Evolutionary conservation across 2,797 vertebrate species (phyloP).

Genomic region (Sebastiscus albofasciatus): DNA sequence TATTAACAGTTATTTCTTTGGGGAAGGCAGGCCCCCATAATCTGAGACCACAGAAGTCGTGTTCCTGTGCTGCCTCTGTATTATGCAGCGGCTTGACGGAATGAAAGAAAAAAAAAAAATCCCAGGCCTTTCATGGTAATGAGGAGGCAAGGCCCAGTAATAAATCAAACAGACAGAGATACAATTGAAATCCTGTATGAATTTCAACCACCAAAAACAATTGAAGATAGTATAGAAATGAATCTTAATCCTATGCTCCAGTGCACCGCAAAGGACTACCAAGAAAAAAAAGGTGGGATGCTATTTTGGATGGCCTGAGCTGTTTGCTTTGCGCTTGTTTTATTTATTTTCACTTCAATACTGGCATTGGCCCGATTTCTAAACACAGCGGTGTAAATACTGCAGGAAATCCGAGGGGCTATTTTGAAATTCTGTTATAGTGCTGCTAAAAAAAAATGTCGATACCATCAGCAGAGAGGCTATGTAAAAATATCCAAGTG

Average conservation of each 20-base stretch:
- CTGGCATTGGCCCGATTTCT: slow-evolving; percentile 32
- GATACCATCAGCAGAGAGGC: slow-evolving; percentile 35
- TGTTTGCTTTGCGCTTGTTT: slow-evolving; percentile 49
- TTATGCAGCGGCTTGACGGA: slow-evolving; percentile 54
- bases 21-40: slow-evolving; percentile 27
- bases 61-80: slow-evolving; percentile 36
- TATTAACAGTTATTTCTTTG: slow-evolving; percentile 42
- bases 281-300: slow-evolving; percentile 58
- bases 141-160: slow-evolving; percentile 64
- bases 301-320: slow-evolving; percentile 55
- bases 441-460: slow-evolving; percentile 28
- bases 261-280: slow-evolving; percentile 44
- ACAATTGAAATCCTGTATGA: slow-evolving; percentile 77
- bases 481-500: slow-evolving; percentile 52
- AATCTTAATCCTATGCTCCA: slow-evolving; percentile 73
- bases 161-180: slow-evolving; percentile 82
- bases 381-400: slow-evolving; percentile 51
- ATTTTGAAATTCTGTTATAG: slow-evolving; percentile 49
- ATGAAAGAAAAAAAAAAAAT: slow-evolving; percentile 24
- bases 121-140: slow-evolving; percentile 71
- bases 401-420: slow-evolving; percentile 40
- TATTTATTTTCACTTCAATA: slow-evolving; percentile 58
- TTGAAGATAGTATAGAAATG: slow-evolving; percentile 75
- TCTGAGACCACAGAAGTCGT: slow-evolving; percentile 21
- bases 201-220: slow-evolving; percentile 68